A percentile compares a stretch with the other conserved stretches of the same genome.
These are phyloP conservation scores for Himalopsyche kuldschensis DNA, from an alignment of 2,888 invertebrate species.

Conservation along the genomic window DNA sequence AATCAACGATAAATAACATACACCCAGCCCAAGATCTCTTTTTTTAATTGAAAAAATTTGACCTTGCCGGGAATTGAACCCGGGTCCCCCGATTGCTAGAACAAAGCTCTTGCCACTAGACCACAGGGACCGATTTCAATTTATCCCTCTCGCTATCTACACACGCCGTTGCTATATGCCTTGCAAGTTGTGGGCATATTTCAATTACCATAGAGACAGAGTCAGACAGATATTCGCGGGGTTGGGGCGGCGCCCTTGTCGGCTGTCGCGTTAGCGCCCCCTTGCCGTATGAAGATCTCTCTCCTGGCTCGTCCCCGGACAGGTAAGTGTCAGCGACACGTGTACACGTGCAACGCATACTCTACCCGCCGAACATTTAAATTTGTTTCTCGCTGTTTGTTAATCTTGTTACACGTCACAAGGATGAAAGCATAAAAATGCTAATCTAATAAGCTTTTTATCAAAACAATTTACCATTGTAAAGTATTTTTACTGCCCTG, in stretches of 20 bases:
- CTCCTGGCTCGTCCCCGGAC: neutral
- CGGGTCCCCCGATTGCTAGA: no score
- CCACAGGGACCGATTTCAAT: no score
- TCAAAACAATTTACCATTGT: neutral
- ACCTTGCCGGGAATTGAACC: no score
- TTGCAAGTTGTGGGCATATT: neutral
- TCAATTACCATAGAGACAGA: neutral
- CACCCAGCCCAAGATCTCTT: no score
- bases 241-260: neutral
- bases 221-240: neutral
- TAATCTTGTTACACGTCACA: neutral
- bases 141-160: neutral
- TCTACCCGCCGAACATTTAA: neutral
- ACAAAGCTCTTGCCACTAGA: no score
- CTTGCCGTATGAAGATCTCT: neutral
- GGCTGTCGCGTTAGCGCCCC: constrained; percentile 7
- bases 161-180: neutral
- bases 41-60: no score
- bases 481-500: no score
- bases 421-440: neutral
- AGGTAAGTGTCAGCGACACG: constrained; percentile 8
- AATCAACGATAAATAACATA: no score
- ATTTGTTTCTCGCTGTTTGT: neutral
- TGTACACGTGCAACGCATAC: neutral
- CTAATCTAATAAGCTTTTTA: constrained; percentile 3